These are phyloP conservation scores for Meloidogyne exigua DNA, from an alignment of 1,140 invertebrate genomes.

Conservation along the genomic window DNA sequence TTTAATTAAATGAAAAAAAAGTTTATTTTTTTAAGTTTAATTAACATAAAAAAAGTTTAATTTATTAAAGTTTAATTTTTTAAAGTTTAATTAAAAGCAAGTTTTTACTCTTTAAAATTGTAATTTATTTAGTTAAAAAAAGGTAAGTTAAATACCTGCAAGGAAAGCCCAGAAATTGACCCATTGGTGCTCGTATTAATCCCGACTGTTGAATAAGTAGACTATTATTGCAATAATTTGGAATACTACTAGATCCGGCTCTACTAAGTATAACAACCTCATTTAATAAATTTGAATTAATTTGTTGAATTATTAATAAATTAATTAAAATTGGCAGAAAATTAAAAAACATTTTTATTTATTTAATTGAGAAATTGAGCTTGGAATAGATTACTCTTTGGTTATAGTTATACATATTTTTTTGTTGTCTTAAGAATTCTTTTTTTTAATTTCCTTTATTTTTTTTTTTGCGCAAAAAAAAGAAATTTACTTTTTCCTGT, in stretches of 20 bases:
- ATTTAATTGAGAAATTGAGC: no score
- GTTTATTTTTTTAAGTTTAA: no score
- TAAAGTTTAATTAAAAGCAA: no score
- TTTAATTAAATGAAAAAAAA: no score
- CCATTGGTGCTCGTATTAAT: conserved; percentile 47
- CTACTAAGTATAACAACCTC: conserved; percentile 22
- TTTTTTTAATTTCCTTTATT: neutral
- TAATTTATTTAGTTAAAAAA: neutral
- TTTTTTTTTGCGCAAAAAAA: conserved; percentile 1
- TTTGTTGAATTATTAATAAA: neutral
- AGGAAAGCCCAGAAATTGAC: conserved; percentile 59
- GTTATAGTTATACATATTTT: neutral
- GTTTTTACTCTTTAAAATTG: no score
- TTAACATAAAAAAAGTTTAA: no score
- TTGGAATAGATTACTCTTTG: no score
- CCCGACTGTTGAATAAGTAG: conserved; percentile 42
- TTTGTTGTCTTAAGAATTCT: neutral
- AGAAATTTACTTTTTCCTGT: neutral
- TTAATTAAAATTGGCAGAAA: neutral
- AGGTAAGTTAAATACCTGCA: conserved; percentile 35
- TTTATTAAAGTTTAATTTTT: no score
- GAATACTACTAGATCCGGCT: conserved; percentile 36
- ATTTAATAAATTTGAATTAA: neutral
- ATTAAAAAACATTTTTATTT: neutral
- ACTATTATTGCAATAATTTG: conserved; percentile 56